A percentile compares a stretch with the other conserved stretches of the same genome.
Conservation (phyloP, 1,140 invertebrate species). For the Temnothorax longispinosus region DNA sequence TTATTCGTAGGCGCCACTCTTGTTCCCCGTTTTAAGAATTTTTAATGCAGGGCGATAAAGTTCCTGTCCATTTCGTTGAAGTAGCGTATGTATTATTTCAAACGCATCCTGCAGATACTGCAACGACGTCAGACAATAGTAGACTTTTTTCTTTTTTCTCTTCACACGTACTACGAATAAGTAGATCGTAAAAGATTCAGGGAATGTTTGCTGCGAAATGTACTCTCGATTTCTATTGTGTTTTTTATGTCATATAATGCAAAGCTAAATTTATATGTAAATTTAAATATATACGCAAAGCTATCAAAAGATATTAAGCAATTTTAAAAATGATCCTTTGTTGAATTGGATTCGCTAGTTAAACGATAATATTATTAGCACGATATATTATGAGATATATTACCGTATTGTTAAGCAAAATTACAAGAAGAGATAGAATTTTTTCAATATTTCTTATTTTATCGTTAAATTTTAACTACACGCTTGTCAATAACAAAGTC, state of each 20-base stretch:
- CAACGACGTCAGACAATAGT: background rate
- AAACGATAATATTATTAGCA: conserved; percentile 8
- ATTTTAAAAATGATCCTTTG: background rate
- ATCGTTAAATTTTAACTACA: background rate
- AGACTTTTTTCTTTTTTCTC: background rate
- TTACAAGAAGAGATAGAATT: background rate
- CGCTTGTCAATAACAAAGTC: background rate
- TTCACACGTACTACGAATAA: background rate
- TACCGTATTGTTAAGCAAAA: background rate
- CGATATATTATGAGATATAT: background rate
- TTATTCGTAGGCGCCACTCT: background rate
- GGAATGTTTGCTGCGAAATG: background rate
- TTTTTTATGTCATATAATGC: conserved; percentile 2
- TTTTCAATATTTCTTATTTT: background rate
- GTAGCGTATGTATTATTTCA: conserved; percentile 18
- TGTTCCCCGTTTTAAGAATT: background rate
- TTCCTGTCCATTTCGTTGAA: conserved; percentile 15
- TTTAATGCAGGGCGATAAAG: conserved; percentile 38
- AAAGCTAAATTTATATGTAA: conserved; percentile 1
- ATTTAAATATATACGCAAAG: background rate
- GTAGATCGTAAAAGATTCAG: conserved; percentile 2
- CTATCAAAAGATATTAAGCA: background rate
- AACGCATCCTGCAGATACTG: background rate
- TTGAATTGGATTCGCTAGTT: background rate
- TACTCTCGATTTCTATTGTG: background rate